Conservation (phyloP, 1,140 invertebrate genomes). For the Drosophila ambigua region DNA sequence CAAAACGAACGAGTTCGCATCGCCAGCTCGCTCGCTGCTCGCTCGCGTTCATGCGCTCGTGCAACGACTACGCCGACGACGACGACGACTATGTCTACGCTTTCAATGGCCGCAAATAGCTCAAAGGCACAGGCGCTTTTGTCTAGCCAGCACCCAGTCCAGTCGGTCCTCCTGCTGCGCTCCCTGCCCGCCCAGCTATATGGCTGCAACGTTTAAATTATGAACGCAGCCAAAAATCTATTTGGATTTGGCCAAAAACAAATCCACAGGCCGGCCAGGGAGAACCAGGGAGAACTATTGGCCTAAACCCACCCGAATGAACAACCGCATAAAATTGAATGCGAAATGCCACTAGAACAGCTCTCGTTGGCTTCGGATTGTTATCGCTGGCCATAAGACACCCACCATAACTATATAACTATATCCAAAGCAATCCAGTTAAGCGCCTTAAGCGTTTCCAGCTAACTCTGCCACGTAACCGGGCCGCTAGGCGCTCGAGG, state of each 20-base stretch:
- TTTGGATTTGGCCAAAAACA: conserved; percentile 40
- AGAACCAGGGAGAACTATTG: conserved; percentile 3
- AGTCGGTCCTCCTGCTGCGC: neutral
- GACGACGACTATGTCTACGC: conserved; percentile 7
- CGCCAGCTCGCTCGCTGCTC: conserved; percentile 1
- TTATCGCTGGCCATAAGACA: conserved; percentile 48
- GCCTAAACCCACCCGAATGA: no score
- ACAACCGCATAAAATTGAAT: no score
- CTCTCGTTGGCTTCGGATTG: conserved; percentile 38
- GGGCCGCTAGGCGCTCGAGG: conserved; percentile 12
- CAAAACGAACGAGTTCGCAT: conserved; percentile 55
- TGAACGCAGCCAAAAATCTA: conserved; percentile 46
- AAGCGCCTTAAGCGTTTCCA: no score
- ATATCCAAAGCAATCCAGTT: neutral
- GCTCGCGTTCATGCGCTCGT: neutral
- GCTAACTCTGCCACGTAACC: conserved; percentile 3
- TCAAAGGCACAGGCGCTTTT: conserved; percentile 66
- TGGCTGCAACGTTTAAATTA: conserved; percentile 45
- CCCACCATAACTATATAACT: conserved; percentile 27
- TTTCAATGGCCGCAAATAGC: conserved; percentile 58
- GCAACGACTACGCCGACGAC: conserved; percentile 25
- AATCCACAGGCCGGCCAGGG: conserved; percentile 17
- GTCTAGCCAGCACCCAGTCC: conserved; percentile 49
- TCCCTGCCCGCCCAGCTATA: conserved; percentile 21
- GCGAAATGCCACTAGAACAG: conserved; percentile 13